Conservation (phyloP, 1,140 invertebrate genomes). For the Rhynchophorus ferrugineus region DNA sequence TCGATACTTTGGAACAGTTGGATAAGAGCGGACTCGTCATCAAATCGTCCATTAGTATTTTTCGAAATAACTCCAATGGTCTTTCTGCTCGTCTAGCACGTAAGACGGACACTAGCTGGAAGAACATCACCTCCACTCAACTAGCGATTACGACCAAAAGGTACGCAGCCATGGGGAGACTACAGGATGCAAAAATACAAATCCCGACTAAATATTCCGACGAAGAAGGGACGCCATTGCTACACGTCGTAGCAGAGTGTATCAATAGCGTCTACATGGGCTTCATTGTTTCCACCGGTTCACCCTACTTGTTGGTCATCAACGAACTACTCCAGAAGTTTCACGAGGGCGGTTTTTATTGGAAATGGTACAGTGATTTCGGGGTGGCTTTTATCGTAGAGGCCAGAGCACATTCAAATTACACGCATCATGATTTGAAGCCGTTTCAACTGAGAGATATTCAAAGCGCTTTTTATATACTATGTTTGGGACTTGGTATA, state of each 20-base stretch:
- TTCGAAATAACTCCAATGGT: conserved; percentile 1
- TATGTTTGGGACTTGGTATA: background rate
- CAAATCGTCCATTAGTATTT: conserved; percentile 8
- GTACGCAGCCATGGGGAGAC: conserved; percentile 8
- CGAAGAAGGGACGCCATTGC: conserved; percentile 5
- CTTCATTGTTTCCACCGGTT: conserved; percentile 25
- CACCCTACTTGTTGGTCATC: conserved; percentile 23
- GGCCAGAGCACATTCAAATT: background rate
- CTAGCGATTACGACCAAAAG: background rate
- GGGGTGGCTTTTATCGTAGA: conserved; percentile 1
- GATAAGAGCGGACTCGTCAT: conserved; percentile 9
- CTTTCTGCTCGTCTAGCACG: conserved; percentile 8
- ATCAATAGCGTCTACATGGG: conserved; percentile 23
- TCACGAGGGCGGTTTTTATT: conserved; percentile 3
- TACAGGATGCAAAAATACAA: background rate
- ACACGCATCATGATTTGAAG: background rate
- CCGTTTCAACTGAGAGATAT: conserved; percentile 15
- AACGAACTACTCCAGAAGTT: conserved; percentile 3
- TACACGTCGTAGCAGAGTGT: conserved; percentile 31
- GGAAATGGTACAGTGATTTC: conserved; percentile 14
- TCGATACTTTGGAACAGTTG: conserved; percentile 12
- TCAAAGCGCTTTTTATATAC: conserved; percentile 12
- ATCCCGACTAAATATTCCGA: conserved; percentile 12
- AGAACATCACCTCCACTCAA: conserved; percentile 6
- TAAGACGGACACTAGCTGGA: background rate